Evolutionary conservation across 2,888 invertebrate species (phyloP).

Genomic region (Tholera decimalis): DNA sequence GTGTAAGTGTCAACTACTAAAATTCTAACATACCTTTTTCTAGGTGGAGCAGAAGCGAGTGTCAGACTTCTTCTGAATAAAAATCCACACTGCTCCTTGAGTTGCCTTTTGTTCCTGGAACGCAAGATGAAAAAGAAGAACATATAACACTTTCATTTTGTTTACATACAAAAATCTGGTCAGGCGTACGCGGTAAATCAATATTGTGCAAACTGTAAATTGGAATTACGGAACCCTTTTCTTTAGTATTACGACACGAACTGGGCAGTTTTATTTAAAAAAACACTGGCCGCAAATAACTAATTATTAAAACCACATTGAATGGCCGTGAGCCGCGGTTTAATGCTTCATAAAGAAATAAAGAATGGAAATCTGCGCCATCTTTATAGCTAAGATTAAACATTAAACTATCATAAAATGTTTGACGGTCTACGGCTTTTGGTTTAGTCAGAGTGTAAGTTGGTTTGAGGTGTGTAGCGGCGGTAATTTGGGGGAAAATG

Average conservation of each 20-base stretch:
- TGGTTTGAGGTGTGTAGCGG: slow-evolving; percentile 10
- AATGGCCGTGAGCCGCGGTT: slow-evolving; percentile 40
- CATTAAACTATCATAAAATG: slow-evolving; percentile 55
- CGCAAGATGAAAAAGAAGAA: too few species aligned
- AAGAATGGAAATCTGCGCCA: slow-evolving; percentile 53
- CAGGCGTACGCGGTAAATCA: not conserved
- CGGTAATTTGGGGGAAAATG: not conserved
- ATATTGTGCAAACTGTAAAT: not conserved
- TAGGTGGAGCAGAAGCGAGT: too few species aligned
- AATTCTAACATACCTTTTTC: too few species aligned
- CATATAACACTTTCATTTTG: too few species aligned
- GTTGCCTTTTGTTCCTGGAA: too few species aligned
- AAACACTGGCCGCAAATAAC: slow-evolving; percentile 35
- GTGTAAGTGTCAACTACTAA: too few species aligned
- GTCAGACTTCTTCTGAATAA: too few species aligned
- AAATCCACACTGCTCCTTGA: too few species aligned
- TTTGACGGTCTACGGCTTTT: slow-evolving; percentile 38
- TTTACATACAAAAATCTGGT: too few species aligned
- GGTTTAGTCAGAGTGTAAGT: slow-evolving; percentile 5
- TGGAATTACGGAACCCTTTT: not conserved
- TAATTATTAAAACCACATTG: slow-evolving; percentile 52
- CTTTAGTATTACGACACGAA: not conserved
- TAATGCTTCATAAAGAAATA: slow-evolving; percentile 62
- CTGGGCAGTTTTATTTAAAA: not conserved
- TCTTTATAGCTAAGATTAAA: slow-evolving; percentile 54